A percentile compares a stretch with the other conserved stretches of the same genome.
phyloP scores from a whole-genome alignment of 2,113 vertebrate genomes.

The Oceanites oceanicus region DNA sequence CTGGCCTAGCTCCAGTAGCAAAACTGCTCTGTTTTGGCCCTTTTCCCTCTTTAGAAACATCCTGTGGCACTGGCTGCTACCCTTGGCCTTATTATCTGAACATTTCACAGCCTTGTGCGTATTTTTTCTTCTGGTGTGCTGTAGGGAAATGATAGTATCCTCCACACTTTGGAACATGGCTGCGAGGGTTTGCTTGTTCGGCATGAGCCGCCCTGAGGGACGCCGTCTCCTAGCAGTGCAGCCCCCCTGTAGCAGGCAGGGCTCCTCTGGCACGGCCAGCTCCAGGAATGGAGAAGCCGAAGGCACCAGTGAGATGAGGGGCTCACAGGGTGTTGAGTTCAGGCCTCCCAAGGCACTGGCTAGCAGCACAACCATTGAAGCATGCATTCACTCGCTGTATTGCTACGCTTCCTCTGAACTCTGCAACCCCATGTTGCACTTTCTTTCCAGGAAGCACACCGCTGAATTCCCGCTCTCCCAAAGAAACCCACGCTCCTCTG shows the following conservation, averaged over 20 bases:
- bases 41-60: neutral
- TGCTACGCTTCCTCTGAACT: neutral
- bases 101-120: neutral
- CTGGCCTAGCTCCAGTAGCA: neutral
- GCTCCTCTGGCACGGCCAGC: rapidly evolving
- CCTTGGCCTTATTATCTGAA: neutral
- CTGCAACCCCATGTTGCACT: rapidly evolving
- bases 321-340: rapidly evolving
- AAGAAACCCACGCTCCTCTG: neutral
- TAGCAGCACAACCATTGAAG: neutral
- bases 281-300: rapidly evolving
- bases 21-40: neutral
- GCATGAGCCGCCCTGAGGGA: neutral
- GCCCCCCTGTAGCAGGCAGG: neutral
- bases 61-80: neutral
- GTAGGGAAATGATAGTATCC: neutral
- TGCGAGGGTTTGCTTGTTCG: neutral
- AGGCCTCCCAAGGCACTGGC: neutral
- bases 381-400: neutral
- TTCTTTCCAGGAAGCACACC: neutral
- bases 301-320: rapidly evolving
- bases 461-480: neutral
- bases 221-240: neutral
- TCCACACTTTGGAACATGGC: neutral
- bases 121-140: neutral